Conservation (phyloP, 1,140 invertebrate genomes). For the Camponotus pennsylvanicus region DNA sequence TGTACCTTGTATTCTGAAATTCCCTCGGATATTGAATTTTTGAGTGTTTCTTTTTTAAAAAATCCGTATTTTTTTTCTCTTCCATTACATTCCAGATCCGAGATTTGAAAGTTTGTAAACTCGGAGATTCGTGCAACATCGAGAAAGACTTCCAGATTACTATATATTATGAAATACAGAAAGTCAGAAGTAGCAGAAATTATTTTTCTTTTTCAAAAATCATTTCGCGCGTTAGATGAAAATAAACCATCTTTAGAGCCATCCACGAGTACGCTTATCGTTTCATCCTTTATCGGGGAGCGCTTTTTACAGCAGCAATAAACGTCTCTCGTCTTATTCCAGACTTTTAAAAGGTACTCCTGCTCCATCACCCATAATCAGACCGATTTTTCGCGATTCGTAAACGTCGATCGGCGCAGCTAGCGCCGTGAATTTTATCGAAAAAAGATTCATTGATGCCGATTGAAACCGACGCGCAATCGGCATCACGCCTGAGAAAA, state of each 20-base stretch:
- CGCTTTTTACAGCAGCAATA: conserved; percentile 67
- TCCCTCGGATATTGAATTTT: not conserved
- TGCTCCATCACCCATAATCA: not conserved
- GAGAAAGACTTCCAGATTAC: not conserved
- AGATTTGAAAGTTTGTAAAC: not conserved
- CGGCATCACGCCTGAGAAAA: not conserved
- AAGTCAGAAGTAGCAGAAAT: conserved; percentile 13
- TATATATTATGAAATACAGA: not conserved
- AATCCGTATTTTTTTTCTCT: not conserved
- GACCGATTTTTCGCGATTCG: conserved; percentile 16
- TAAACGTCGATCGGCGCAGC: not conserved
- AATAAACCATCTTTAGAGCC: conserved; percentile 8
- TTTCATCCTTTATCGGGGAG: conserved; percentile 41
- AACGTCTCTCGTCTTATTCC: conserved; percentile 48
- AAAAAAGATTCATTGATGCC: conserved; percentile 18
- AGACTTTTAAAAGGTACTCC: not conserved
- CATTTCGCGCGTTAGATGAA: conserved; percentile 1
- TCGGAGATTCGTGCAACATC: not conserved
- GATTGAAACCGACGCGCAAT: conserved; percentile 8
- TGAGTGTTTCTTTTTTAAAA: not conserved
- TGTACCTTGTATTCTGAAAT: conserved; percentile 14
- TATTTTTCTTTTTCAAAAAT: not conserved
- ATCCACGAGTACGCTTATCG: conserved; percentile 47
- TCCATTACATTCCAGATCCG: not conserved
- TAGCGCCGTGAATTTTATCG: conserved; percentile 36